Conservation (phyloP, 2,113 vertebrate species). For the Pelecanoides urinatrix region DNA sequence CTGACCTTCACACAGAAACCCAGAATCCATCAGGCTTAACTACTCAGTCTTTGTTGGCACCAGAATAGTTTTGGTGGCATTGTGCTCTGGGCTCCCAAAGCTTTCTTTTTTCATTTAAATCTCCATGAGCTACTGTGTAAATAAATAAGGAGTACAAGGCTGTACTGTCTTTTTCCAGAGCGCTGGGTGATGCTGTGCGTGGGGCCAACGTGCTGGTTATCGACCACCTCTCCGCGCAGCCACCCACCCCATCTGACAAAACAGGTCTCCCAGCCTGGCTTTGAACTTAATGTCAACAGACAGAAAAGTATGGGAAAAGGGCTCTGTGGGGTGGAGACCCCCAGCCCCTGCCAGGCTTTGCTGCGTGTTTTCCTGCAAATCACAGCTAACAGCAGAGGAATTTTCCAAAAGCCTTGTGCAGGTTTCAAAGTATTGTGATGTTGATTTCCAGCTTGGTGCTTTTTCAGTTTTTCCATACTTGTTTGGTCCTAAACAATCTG, state of each 20-base stretch:
- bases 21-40: not conserved
- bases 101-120: not conserved
- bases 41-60: not conserved
- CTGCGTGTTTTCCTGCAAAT: not conserved
- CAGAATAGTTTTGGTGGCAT: not conserved
- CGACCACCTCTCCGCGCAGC: not conserved
- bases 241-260: slow-evolving; percentile 56
- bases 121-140: slow-evolving; percentile 2
- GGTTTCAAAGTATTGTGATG: not conserved
- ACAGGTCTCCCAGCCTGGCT: slow-evolving; percentile 48
- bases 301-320: slow-evolving; percentile 20
- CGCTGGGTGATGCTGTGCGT: not conserved
- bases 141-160: slow-evolving; percentile 17
- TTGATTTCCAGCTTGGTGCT: not conserved
- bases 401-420: not conserved
- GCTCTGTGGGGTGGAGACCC: not conserved
- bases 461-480: not conserved
- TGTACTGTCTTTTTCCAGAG: not conserved
- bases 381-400: not conserved
- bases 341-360: not conserved
- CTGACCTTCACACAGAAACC: not conserved
- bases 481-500: not conserved
- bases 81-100: not conserved
- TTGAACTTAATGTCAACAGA: slow-evolving; percentile 60
- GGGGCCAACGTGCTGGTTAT: not conserved